Conservation (phyloP, 2,797 vertebrate genomes). For the Alca torda region DNA sequence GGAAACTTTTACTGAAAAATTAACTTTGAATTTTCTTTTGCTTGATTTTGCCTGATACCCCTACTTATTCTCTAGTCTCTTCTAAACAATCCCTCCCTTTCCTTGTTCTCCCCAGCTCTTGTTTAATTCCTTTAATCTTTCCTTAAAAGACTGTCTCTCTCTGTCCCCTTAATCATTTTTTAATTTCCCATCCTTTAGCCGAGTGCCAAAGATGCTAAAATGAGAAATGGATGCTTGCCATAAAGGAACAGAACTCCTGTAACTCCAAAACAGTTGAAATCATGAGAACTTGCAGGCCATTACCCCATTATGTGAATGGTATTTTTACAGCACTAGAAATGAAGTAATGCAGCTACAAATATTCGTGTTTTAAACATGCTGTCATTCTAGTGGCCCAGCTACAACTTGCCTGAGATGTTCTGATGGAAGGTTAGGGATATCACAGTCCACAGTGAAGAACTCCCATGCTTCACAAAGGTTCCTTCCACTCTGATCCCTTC, state of each 20-base stretch:
- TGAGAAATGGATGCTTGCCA: constrained; percentile 60
- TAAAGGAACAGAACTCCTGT: constrained; percentile 48
- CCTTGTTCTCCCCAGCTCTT: not conserved
- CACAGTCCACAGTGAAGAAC: not conserved
- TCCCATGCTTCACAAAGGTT: not conserved
- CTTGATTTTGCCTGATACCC: not conserved
- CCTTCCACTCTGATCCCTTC: not conserved
- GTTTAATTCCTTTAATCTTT: constrained; percentile 62
- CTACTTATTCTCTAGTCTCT: not conserved
- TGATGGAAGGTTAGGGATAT: not conserved
- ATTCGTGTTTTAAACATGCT: not conserved
- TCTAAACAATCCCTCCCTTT: constrained; percentile 22
- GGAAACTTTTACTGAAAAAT: not conserved
- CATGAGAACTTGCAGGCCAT: constrained; percentile 48
- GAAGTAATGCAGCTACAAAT: constrained; percentile 49
- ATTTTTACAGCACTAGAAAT: constrained; percentile 56
- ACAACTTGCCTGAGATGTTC: not conserved
- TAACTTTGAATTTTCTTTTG: not conserved
- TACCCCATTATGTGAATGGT: constrained; percentile 38
- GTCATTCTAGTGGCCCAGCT: not conserved
- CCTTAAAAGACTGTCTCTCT: constrained; percentile 32
- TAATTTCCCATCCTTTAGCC: constrained; percentile 61
- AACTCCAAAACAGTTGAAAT: constrained; percentile 42
- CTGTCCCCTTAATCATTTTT: constrained; percentile 52
- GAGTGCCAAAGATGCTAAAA: constrained; percentile 62